Evolutionary conservation across 2,797 vertebrate genomes (phyloP).

Genomic region (Haliaeetus albicilla): DNA sequence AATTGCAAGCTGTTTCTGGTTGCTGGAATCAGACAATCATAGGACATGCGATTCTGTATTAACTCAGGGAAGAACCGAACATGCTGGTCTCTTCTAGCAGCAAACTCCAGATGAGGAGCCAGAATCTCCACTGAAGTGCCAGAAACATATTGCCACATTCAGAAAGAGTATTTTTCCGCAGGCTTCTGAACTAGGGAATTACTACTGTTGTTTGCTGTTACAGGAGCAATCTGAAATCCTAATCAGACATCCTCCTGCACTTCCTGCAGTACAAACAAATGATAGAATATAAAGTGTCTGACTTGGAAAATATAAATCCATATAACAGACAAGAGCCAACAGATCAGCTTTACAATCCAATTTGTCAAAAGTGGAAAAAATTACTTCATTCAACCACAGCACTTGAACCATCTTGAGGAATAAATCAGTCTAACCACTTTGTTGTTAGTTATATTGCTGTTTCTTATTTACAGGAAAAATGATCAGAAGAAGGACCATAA

Average conservation of each 20-base stretch:
- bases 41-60: background rate
- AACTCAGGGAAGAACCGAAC: background rate
- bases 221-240: background rate
- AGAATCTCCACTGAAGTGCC: background rate
- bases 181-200: background rate
- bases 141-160: background rate
- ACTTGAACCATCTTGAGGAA: background rate
- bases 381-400: background rate
- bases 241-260: background rate
- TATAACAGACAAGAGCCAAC: background rate
- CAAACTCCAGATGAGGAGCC: background rate
- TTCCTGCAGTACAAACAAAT: background rate
- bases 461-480: slow-evolving; percentile 85
- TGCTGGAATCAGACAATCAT: background rate
- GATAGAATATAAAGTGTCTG: background rate
- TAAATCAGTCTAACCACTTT: background rate
- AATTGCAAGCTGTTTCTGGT: background rate
- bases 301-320: background rate
- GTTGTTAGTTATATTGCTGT: background rate
- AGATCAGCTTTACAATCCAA: background rate
- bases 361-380: background rate
- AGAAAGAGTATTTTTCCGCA: background rate
- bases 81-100: background rate
- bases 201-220: background rate
- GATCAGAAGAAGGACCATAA: slow-evolving; percentile 84